Conservation (phyloP, 1,140 invertebrate species). For the Apocrypta bakeri region DNA sequence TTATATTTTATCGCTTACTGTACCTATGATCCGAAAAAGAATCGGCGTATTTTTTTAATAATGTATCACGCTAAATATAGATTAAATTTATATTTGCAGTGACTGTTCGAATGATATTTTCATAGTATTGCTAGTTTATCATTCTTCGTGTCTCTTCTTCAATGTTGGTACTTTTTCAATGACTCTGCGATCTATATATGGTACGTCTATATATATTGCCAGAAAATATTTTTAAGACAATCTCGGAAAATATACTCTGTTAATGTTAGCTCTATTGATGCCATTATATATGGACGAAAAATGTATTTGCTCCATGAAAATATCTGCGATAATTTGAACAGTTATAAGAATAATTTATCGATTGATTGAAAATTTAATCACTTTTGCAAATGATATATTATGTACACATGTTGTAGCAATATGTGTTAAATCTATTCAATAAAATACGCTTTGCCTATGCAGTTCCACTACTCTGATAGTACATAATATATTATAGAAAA, state of each 20-base stretch:
- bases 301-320: neutral
- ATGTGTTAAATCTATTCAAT: neutral
- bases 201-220: neutral
- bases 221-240: conserved; percentile 30
- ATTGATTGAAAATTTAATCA: neutral
- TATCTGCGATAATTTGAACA: conserved; percentile 21
- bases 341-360: neutral
- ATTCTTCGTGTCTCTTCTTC: neutral
- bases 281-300: conserved; percentile 13
- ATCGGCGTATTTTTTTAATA: conserved; percentile 24
- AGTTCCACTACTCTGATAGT: conserved; percentile 2
- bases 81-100: neutral
- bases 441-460: conserved; percentile 36
- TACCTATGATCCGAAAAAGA: neutral
- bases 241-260: neutral
- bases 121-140: conserved; percentile 12
- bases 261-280: conserved; percentile 10
- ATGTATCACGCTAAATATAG: neutral
- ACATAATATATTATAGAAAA: conserved; percentile 18
- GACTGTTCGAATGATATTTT: conserved; percentile 37
- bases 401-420: neutral
- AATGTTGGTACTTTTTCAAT: neutral
- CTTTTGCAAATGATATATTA: neutral
- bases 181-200: no score
- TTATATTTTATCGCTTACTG: neutral